Conservation (phyloP, 2,797 vertebrate species). For the Poliocrania exsul region DNA sequence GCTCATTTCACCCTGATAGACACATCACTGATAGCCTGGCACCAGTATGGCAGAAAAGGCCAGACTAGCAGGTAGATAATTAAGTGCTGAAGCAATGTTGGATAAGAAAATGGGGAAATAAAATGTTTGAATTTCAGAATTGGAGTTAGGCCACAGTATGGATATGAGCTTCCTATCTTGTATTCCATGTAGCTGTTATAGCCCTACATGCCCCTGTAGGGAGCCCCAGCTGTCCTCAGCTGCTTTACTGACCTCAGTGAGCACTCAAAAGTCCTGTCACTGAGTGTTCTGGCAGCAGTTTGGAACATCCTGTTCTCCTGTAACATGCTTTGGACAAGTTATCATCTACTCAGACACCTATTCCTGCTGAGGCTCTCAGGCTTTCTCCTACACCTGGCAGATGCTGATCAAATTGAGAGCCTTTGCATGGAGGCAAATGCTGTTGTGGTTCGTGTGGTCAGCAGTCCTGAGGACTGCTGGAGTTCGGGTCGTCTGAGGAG, state of each 20-base stretch:
- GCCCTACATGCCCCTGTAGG: neutral
- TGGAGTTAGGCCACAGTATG: neutral
- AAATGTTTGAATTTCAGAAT: neutral
- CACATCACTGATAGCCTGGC: neutral
- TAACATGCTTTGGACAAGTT: neutral
- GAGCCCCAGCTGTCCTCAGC: neutral
- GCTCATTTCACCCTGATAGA: neutral
- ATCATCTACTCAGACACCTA: rapidly evolving
- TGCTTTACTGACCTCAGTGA: neutral
- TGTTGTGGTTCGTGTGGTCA: neutral
- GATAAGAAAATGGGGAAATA: neutral
- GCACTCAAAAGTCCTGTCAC: neutral
- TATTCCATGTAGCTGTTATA: neutral
- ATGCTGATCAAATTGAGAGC: neutral
- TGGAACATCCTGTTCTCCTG: neutral
- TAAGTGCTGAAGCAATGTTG: neutral
- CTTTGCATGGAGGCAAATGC: neutral
- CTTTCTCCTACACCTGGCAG: neutral
- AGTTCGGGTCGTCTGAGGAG: neutral
- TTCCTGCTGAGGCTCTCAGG: neutral
- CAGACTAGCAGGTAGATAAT: neutral
- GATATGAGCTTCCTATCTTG: neutral
- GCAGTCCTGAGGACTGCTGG: neutral
- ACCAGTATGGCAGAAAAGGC: neutral
- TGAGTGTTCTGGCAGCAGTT: neutral